A percentile compares a stretch with the other conserved stretches of the same genome.
Evolutionary conservation across 1,140 invertebrate species (phyloP).

Genomic region (Tachypleus tridentatus): DNA sequence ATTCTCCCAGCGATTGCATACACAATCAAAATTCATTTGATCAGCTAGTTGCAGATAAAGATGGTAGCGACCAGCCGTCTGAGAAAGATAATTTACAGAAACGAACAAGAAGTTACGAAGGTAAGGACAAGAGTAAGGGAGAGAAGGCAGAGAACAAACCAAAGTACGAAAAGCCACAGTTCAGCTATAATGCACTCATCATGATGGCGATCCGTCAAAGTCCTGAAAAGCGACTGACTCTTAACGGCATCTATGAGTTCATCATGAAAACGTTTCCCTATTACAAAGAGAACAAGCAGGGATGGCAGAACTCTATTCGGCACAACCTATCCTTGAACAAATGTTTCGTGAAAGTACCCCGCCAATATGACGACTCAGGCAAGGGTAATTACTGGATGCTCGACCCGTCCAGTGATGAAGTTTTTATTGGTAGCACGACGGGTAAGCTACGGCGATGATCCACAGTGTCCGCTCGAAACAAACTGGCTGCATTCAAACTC

Average conservation of each 20-base stretch:
- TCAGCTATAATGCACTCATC: constrained; percentile 95
- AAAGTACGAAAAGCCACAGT: constrained; percentile 68
- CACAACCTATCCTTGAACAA: constrained; percentile 95
- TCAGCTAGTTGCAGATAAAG: too few species aligned
- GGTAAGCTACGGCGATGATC: constrained; percentile 66
- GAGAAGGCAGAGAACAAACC: constrained; percentile 2
- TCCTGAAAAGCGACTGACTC: constrained; percentile 78
- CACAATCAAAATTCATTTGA: too few species aligned
- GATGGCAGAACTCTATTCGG: constrained; percentile 96
- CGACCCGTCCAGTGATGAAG: constrained; percentile 82
- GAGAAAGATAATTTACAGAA: too few species aligned
- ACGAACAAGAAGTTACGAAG: background rate
- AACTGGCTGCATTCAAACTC: constrained; percentile 44
- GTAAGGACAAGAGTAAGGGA: background rate
- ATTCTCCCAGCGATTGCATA: too few species aligned
- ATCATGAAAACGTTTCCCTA: constrained; percentile 97
- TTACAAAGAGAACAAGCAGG: constrained; percentile 92
- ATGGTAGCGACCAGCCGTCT: too few species aligned
- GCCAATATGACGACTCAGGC: constrained; percentile 82
- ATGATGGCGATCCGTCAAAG: constrained; percentile 97
- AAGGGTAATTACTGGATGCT: constrained; percentile 94
- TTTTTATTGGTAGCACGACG: constrained; percentile 91
- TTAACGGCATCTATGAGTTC: constrained; percentile 97
- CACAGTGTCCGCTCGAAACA: constrained; percentile 65
- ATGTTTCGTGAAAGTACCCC: constrained; percentile 90